Conservation (phyloP, 1,140 invertebrate genomes). For the Drosophila paulistorum region DNA sequence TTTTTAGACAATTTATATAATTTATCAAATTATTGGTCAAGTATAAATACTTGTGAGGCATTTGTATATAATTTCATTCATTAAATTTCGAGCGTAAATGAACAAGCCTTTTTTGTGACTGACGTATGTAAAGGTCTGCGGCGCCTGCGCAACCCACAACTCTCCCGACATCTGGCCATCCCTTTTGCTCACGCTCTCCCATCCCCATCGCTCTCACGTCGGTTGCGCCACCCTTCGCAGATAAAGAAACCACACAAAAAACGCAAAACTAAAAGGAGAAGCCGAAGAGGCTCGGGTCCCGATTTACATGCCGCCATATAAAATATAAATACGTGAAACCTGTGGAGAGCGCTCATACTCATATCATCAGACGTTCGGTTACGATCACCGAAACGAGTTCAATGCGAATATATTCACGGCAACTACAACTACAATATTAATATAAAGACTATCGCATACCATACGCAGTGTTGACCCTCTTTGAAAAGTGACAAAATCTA, state of each 20-base stretch:
- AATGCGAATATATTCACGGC: slow-evolving; percentile 17
- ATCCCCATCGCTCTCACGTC: background rate
- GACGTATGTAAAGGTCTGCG: slow-evolving; percentile 5
- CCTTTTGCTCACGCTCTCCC: background rate
- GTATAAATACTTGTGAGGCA: background rate
- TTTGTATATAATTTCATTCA: slow-evolving; percentile 14
- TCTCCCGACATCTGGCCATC: background rate
- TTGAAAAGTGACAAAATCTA: background rate
- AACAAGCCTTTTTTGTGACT: slow-evolving; percentile 6
- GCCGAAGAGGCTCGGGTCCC: slow-evolving; percentile 26
- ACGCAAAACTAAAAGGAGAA: slow-evolving; percentile 11
- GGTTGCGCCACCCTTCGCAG: slow-evolving; percentile 3
- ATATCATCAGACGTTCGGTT: slow-evolving; percentile 10
- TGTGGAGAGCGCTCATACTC: background rate
- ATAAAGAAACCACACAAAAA: slow-evolving; percentile 2
- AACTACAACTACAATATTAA: background rate
- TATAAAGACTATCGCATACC: background rate
- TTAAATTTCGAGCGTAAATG: background rate
- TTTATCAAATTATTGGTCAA: background rate
- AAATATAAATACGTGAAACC: slow-evolving; percentile 46
- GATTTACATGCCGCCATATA: slow-evolving; percentile 64
- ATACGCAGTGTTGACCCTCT: slow-evolving; percentile 7
- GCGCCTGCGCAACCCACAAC: slow-evolving; percentile 16
- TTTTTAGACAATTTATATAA: too few relatives aligned
- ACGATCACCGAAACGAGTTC: slow-evolving; percentile 2